These are phyloP conservation scores for Protonibea diacanthus DNA, from an alignment of 2,797 vertebrate genomes.

Conservation along the genomic window DNA sequence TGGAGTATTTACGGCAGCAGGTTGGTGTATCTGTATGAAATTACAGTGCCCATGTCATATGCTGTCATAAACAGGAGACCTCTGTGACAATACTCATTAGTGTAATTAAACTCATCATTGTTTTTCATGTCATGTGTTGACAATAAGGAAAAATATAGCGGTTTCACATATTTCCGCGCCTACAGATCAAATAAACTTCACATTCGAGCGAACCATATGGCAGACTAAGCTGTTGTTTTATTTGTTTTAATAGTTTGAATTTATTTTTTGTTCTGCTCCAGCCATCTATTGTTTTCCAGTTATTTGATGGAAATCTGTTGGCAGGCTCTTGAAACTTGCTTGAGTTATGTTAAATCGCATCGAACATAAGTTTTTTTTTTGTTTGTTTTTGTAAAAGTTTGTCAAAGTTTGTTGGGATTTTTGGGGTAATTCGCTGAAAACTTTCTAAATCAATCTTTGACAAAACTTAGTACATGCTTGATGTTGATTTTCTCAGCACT, in stretches of 20 bases:
- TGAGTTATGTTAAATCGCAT: conserved; percentile 4
- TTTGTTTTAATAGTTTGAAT: neutral
- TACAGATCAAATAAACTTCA: conserved; percentile 9
- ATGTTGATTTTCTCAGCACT: neutral
- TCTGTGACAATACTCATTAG: neutral
- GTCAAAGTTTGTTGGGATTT: conserved; percentile 8
- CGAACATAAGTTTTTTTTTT: neutral
- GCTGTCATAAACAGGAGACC: neutral
- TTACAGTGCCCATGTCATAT: neutral
- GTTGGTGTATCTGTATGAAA: neutral
- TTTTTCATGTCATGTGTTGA: neutral
- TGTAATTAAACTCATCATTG: neutral
- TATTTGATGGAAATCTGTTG: conserved; percentile 28
- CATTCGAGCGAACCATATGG: neutral
- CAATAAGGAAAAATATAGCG: neutral
- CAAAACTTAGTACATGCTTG: neutral
- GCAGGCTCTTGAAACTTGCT: conserved; percentile 12
- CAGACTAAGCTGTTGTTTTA: neutral
- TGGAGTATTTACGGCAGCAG: neutral
- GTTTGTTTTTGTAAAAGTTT: neutral
- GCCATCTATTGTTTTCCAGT: conserved; percentile 23
- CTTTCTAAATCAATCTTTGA: neutral
- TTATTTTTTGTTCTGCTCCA: neutral
- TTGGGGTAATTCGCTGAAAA: neutral
- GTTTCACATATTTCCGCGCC: neutral